Percentiles rank a stretch among this genome's conserved stretches.
These are phyloP conservation scores for Dryadula phaetusa DNA, from an alignment of 2,888 invertebrate species.

Conservation along the genomic window DNA sequence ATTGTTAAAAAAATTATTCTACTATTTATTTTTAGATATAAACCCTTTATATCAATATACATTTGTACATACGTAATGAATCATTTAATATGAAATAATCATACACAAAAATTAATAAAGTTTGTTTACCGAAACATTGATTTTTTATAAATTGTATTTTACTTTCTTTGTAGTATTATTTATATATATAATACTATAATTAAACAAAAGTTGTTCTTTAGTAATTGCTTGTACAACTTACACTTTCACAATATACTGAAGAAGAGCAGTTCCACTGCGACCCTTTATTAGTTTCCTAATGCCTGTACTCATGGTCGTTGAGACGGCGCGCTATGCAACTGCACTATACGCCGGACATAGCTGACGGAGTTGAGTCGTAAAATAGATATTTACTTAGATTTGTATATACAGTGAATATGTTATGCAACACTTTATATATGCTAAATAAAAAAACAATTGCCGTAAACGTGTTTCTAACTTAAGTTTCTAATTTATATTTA, in stretches of 20 bases:
- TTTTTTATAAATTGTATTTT: too few relatives aligned
- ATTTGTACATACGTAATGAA: too few relatives aligned
- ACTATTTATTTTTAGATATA: neutral
- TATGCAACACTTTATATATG: neutral
- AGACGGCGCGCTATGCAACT: slow-evolving; percentile 40
- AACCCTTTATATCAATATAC: neutral
- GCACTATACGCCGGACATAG: slow-evolving; percentile 39
- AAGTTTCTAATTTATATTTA: too few relatives aligned
- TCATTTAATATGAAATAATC: neutral
- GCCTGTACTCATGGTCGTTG: slow-evolving; percentile 36
- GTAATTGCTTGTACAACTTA: slow-evolving; percentile 6
- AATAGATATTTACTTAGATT: slow-evolving; percentile 14
- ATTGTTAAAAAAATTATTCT: neutral
- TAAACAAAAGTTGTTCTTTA: neutral
- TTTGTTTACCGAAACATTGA: neutral
- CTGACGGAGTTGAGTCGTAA: slow-evolving; percentile 34
- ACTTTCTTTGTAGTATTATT: too few relatives aligned
- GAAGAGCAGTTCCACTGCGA: slow-evolving; percentile 33
- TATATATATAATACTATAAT: neutral
- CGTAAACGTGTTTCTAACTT: too few relatives aligned
- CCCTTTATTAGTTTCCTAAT: slow-evolving; percentile 38
- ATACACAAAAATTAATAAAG: neutral
- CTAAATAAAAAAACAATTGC: too few relatives aligned
- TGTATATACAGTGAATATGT: neutral
- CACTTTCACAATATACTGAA: slow-evolving; percentile 29